phyloP scores from a whole-genome alignment of 2,888 invertebrate genomes.

The Aricia artaxerxes region DNA sequence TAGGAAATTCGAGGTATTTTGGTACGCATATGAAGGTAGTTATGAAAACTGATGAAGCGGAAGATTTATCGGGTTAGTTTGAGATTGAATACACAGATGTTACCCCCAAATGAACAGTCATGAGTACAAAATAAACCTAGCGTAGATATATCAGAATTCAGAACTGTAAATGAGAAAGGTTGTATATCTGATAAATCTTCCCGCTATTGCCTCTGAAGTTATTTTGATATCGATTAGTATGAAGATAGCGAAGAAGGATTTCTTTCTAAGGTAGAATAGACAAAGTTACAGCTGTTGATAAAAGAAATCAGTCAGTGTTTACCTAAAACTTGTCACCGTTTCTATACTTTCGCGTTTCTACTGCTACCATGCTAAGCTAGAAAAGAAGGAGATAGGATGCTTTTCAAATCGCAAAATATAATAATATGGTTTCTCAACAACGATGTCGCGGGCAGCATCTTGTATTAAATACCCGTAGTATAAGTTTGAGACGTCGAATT shows the following conservation, averaged over 20 bases:
- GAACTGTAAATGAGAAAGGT: too few species aligned
- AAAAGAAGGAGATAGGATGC: neutral
- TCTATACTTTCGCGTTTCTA: neutral
- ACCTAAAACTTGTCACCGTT: neutral
- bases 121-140: neutral
- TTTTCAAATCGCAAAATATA: too few species aligned
- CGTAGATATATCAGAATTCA: too few species aligned
- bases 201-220: too few species aligned
- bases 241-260: too few species aligned
- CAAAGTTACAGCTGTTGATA: neutral
- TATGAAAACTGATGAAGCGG: neutral
- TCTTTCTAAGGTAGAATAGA: too few species aligned
- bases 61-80: neutral
- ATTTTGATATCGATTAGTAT: too few species aligned
- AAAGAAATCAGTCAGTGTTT: neutral
- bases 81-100: neutral
- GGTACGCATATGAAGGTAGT: neutral
- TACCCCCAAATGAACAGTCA: neutral
- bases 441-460: neutral
- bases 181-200: too few species aligned
- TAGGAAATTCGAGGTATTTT: neutral
- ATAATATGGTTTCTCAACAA: neutral
- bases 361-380: neutral
- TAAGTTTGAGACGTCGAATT: conserved; percentile 14
- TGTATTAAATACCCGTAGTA: neutral